Evolutionary conservation across 2,888 invertebrate species (phyloP).

Genomic region (Cosmia trapezina): DNA sequence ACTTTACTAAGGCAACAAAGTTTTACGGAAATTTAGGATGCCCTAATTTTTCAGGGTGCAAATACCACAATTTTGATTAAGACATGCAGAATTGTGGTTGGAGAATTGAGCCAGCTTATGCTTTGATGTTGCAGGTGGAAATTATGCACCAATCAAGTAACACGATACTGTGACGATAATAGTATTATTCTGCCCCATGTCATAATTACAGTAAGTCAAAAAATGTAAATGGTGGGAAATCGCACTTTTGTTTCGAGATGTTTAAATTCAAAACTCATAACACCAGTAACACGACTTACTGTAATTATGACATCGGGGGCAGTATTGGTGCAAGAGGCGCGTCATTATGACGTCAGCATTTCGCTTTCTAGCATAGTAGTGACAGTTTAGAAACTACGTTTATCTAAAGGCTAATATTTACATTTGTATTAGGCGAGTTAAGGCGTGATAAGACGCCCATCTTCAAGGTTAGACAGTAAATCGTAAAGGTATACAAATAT

Average conservation of each 20-base stretch:
- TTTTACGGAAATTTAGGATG: constrained; percentile 46
- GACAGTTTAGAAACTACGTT: background rate
- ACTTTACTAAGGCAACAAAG: constrained; percentile 37
- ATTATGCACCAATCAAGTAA: constrained; percentile 25
- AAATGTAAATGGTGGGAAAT: too few species aligned
- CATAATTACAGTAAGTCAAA: too few species aligned
- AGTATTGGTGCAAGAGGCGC: background rate
- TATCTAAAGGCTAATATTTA: background rate
- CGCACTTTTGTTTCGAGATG: too few species aligned
- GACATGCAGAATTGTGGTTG: constrained; percentile 35
- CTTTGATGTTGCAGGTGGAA: constrained; percentile 24
- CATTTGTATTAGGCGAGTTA: background rate
- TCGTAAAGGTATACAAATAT: too few species aligned
- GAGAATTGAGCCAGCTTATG: background rate
- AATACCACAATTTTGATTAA: constrained; percentile 46
- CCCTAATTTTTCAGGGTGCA: constrained; percentile 40
- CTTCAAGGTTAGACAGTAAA: too few species aligned
- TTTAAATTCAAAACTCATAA: too few species aligned
- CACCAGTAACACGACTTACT: too few species aligned
- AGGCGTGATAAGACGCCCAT: too few species aligned
- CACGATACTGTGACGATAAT: constrained; percentile 1
- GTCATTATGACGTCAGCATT: background rate
- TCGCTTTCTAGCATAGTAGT: background rate
- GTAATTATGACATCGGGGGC: too few species aligned
- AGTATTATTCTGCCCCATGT: too few species aligned